Conservation (phyloP, 2,888 invertebrate species). For the Andrena dorsata region DNA sequence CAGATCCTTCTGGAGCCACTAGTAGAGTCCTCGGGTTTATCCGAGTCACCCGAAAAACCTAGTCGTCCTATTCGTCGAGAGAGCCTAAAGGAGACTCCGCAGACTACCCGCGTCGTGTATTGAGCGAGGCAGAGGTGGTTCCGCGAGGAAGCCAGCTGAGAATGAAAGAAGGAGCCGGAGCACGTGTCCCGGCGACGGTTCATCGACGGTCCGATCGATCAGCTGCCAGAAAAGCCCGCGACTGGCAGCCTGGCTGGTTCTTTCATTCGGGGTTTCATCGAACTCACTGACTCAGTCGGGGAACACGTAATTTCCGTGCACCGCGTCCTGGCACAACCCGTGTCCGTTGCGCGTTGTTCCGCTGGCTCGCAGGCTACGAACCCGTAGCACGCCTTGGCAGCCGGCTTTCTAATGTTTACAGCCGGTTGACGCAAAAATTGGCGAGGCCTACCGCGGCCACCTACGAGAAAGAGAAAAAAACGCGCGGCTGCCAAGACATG, state of each 20-base stretch:
- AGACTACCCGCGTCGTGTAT: no score
- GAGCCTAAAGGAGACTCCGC: background rate
- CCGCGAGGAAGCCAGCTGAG: no score
- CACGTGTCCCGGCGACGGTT: constrained; percentile 12
- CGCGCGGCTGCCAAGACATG: constrained; percentile 81
- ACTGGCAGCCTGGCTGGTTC: constrained; percentile 46
- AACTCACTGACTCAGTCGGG: constrained; percentile 64
- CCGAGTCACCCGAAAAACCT: no score
- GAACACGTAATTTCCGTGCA: constrained; percentile 63
- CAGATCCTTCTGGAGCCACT: no score
- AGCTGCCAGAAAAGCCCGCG: constrained; percentile 45
- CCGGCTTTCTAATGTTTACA: constrained; percentile 82
- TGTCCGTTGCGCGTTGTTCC: constrained; percentile 16
- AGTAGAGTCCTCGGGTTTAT: no score
- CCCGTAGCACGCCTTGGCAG: constrained; percentile 77
- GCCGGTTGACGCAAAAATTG: constrained; percentile 82
- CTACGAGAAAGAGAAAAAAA: constrained; percentile 77
- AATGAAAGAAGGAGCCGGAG: background rate
- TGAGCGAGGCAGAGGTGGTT: no score
- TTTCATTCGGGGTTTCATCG: constrained; percentile 63
- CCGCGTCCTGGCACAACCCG: constrained; percentile 54
- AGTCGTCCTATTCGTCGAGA: no score
- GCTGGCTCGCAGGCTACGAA: constrained; percentile 40
- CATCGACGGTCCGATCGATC: constrained; percentile 59
- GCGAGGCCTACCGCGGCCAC: constrained; percentile 77